Base-by-base conservation (phyloP, 2,113 vertebrate genomes). In the Sprattus sprattus region DNA sequence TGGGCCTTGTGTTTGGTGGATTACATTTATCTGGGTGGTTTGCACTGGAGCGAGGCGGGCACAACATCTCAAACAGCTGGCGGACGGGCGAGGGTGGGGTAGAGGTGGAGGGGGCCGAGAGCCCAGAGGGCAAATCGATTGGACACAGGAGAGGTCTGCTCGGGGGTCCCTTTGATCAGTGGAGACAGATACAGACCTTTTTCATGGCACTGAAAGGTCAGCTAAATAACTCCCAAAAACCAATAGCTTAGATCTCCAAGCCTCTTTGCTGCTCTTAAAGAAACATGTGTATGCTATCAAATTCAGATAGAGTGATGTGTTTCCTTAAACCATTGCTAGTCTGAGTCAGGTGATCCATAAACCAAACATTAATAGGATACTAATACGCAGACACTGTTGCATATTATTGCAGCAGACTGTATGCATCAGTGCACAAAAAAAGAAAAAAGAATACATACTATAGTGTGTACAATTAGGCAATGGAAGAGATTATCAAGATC, bases 61-160 rank as follows among this genome's bases (percentile, higher is more conserved):
- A 83, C 86, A 89, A 88, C 87, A 91, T 86, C 87, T 87, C 86
- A 88, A 85, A 67, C 85, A 88, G 88, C 87, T 88, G 46, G 83
- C 45, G 81, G 92, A 64, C n/a, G 45, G 47, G 3, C 1, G 6
- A 5, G 3, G n/a, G 60, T 2, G 64, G n/a, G 3, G 64, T n/a
- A 1, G 22, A 22, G 60, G 60, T 10, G 64, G 64, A 50, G 82
- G 50, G 28, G 64, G 82, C 64, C 64, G 85, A 87, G 87, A 89
- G 85, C 82, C 0, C 50, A 86, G 85, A 81, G 82, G 75, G 81
- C 52, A 84, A 89, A 89, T 88, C 87, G 84, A 89, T 89, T 87
- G 82, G 87, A 88, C 89, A 88, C 84, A 82, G 83, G 50, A 81
- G 85, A 85, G 86, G 82, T 84, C 84, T 84, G 85, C 82, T 89